Percentiles rank a stretch among this genome's conserved stretches.
These are phyloP conservation scores for Hydropsyche betteni DNA, from an alignment of 2,888 invertebrate genomes.

Conservation along the genomic window DNA sequence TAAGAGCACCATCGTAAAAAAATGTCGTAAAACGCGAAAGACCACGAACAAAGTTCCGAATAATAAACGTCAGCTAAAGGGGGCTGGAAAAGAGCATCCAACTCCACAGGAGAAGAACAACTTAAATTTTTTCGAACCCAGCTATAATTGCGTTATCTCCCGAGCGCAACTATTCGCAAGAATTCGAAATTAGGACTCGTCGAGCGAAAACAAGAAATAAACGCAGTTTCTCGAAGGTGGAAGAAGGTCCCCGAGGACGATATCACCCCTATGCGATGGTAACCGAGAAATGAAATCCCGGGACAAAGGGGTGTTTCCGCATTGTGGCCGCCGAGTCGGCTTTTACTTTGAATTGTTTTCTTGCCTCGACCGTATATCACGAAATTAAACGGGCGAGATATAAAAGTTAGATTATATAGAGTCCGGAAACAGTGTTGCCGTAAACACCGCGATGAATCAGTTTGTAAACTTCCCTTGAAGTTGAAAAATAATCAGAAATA, in stretches of 20 bases:
- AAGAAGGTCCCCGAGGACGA: no score
- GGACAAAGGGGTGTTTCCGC: conserved; percentile 11
- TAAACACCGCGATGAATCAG: conserved; percentile 6
- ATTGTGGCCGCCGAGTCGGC: neutral
- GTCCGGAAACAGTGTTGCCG: neutral
- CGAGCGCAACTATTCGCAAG: no score
- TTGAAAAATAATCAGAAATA: no score
- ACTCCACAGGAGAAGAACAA: neutral
- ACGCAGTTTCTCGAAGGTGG: neutral
- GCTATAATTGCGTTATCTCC: no score
- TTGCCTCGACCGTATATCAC: neutral
- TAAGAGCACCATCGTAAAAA: conserved; percentile 1
- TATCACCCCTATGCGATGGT: neutral
- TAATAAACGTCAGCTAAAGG: conserved; percentile 5
- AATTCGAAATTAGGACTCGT: neutral
- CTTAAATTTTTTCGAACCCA: no score
- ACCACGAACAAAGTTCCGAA: conserved; percentile 12
- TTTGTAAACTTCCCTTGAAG: no score
- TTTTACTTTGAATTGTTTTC: conserved; percentile 13
- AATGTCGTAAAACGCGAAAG: conserved; percentile 21
- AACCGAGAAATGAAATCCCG: neutral
- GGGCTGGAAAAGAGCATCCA: neutral
- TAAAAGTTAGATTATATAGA: conserved; percentile 3
- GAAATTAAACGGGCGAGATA: conserved; percentile 3
- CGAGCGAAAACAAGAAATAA: neutral